Conservation (phyloP, 2,797 vertebrate species). For the Sebastes diaconus region DNA sequence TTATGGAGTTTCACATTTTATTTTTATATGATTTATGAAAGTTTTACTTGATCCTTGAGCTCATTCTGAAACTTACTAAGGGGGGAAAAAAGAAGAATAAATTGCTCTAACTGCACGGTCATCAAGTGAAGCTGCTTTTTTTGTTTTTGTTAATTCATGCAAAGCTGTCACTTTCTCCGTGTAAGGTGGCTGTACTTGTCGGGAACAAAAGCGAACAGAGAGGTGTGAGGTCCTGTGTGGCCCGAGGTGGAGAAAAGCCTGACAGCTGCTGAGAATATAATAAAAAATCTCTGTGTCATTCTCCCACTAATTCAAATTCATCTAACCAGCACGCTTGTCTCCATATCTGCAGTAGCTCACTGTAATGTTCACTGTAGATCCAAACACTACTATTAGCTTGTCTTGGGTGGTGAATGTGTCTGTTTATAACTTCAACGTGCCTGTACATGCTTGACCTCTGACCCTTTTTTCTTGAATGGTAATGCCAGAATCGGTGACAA, state of each 20-base stretch:
- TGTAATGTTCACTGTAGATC: not conserved
- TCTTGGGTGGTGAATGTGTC: not conserved
- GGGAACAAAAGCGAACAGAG: not conserved
- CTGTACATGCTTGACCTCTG: conserved; percentile 7
- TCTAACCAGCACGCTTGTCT: not conserved
- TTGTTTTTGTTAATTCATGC: not conserved
- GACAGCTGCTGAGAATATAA: not conserved
- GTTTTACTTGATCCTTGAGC: not conserved
- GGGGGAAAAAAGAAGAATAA: not conserved
- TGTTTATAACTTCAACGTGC: not conserved
- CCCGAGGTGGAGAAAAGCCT: not conserved
- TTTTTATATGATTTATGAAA: not conserved
- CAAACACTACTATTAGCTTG: not conserved
- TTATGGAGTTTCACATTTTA: not conserved
- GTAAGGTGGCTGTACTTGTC: not conserved
- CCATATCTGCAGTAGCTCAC: not conserved
- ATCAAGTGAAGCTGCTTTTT: not conserved
- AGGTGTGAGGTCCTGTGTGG: conserved; percentile 15
- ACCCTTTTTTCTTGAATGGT: conserved; percentile 17
- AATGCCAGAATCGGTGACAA: conserved; percentile 15
- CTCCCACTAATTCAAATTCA: not conserved
- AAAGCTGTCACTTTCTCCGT: not conserved
- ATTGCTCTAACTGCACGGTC: not conserved
- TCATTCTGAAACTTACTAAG: not conserved
- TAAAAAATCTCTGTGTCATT: not conserved